Evolutionary conservation across 2,797 vertebrate species (phyloP).

Genomic region (Psittacula derbiana): DNA sequence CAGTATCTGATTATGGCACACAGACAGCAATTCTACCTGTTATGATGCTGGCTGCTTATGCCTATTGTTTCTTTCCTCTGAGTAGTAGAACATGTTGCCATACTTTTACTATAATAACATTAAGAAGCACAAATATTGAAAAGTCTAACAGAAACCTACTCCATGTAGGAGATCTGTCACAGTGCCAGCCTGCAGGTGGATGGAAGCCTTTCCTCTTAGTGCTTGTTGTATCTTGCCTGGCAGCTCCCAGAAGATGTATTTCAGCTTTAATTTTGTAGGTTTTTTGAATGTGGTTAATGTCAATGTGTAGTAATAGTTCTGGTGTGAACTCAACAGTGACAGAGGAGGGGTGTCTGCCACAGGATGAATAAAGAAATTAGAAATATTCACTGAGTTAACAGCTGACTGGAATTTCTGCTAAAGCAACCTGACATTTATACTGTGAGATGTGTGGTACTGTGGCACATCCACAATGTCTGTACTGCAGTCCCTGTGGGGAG

Average conservation of each 20-base stretch:
- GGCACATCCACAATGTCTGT: background rate
- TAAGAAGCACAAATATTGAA: slow-evolving; percentile 4
- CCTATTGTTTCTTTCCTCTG: background rate
- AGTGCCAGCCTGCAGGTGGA: slow-evolving; percentile 78
- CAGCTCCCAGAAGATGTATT: slow-evolving; percentile 58
- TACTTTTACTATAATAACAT: background rate
- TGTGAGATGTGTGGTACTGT: background rate
- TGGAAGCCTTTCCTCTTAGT: slow-evolving; percentile 57
- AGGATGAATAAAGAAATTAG: background rate
- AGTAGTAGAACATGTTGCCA: background rate
- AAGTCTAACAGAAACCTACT: slow-evolving; percentile 55
- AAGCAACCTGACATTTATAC: background rate
- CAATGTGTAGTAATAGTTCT: background rate
- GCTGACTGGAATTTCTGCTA: background rate
- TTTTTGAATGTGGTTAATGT: slow-evolving; percentile 15
- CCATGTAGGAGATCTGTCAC: slow-evolving; percentile 59
- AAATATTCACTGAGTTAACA: background rate
- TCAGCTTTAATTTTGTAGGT: slow-evolving; percentile 2
- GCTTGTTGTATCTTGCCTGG: slow-evolving; percentile 72
- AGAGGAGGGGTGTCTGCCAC: background rate
- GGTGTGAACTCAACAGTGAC: background rate
- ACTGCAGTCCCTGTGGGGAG: background rate
- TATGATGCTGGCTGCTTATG: background rate
- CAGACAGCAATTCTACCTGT: background rate
- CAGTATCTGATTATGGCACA: background rate